Base-by-base conservation (phyloP, 2,888 invertebrate species). In the Drosophila kambysellisi region DNA sequence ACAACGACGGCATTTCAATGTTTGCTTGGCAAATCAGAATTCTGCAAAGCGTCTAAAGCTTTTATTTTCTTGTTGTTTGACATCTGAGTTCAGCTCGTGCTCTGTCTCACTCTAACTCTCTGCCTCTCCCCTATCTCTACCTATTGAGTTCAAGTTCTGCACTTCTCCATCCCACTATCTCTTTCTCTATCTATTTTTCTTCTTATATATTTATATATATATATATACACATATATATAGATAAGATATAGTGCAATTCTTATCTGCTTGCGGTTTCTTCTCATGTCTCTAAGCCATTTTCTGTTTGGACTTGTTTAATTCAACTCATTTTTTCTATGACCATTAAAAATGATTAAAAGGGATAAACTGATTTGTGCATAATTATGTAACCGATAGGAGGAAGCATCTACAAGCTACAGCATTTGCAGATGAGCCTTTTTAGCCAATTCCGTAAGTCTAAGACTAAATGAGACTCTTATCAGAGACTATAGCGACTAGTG, bases 1-100 rank as follows among this genome's bases (percentile, higher is more conserved):
- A 39, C 54, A 32, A 30, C 56, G 32, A n/a, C 30, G 54, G 25
- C 35, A 37, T 32, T 39, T 43, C 46, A 32, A 54, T n/a, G 9
- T 33, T 29, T 29, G 29, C 9, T 12, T 57, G 30, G 57, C 41
- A 63, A 48, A 54, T 41, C 30, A 65, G 25, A 56, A 62, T 50
- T 77, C 20, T 25, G 25, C 2, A 25, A 25, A 25, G 25, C 25
- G 25, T 25, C 2, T 25, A 25, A 25, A 56, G 48, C 32, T 70
- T 25, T 15, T 46, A 39, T 56, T 39, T 57, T 41, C 61, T 58
- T 71, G 50, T 54, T 54, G 51, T 39, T 48, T 60, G 51, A 41
- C 59, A 58, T 63, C 39, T 41, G 39, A 35, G 17, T 20, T n/a
- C 5, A 39, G 20, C 20, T 56, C 1, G 12, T 20, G 12, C 9